Conservation (phyloP, 1,140 invertebrate genomes). For the Littorina saxatilis region DNA sequence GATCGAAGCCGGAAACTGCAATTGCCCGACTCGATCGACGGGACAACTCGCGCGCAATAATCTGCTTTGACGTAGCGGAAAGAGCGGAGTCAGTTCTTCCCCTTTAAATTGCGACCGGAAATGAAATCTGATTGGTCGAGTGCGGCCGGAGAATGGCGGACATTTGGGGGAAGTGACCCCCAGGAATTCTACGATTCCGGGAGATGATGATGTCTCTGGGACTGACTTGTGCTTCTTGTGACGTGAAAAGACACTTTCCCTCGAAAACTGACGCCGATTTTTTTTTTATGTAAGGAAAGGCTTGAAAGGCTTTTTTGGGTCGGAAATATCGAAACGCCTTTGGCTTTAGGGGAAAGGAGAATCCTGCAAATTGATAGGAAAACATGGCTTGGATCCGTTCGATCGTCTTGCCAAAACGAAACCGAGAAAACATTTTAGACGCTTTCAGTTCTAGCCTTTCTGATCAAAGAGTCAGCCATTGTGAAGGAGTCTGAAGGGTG, state of each 20-base stretch:
- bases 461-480: not conserved
- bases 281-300: no score
- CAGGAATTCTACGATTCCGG: not conserved
- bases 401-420: not conserved
- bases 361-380: not conserved
- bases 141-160: constrained; percentile 7
- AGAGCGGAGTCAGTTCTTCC: constrained; percentile 13
- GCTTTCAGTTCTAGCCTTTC: not conserved
- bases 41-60: constrained; percentile 12
- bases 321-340: no score
- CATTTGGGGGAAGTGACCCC: not conserved
- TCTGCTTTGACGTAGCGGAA: constrained; percentile 7
- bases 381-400: not conserved
- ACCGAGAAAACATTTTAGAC: not conserved
- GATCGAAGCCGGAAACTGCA: not conserved
- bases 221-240: not conserved
- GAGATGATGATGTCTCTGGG: not conserved
- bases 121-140: constrained; percentile 34
- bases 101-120: constrained; percentile 34
- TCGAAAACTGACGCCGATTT: no score
- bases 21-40: not conserved
- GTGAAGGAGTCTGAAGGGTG: no score
- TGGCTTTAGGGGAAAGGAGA: not conserved
- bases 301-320: no score
- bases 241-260: not conserved